A percentile compares a stretch with the other conserved stretches of the same genome.
phyloP scores from a whole-genome alignment of 2,888 invertebrate species.

The Tolmerus cingulatus region DNA sequence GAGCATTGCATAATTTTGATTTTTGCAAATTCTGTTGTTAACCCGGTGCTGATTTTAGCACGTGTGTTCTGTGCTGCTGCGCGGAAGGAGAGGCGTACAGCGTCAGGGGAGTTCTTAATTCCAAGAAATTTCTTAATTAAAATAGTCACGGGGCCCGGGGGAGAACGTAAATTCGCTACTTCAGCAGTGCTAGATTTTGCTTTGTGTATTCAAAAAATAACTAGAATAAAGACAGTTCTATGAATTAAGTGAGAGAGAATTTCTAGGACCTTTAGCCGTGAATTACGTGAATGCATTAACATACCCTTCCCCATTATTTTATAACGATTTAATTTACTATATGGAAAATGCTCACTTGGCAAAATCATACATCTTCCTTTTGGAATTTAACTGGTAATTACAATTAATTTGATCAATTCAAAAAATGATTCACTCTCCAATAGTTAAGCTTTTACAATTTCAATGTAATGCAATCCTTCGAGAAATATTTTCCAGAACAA shows the following conservation, averaged over 20 bases:
- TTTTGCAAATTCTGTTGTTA: neutral
- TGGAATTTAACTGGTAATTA: too few relatives aligned
- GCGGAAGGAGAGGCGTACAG: neutral
- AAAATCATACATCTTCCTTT: too few relatives aligned
- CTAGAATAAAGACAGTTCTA: neutral
- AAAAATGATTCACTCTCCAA: too few relatives aligned
- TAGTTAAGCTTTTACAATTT: too few relatives aligned
- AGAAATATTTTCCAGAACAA: too few relatives aligned
- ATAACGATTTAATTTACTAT: too few relatives aligned
- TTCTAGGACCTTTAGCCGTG: neutral
- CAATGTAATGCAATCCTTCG: too few relatives aligned
- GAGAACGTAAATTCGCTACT: neutral
- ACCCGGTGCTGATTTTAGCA: neutral
- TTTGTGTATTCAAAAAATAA: neutral
- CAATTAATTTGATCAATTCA: too few relatives aligned
- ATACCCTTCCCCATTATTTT: too few relatives aligned
- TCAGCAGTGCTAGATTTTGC: neutral
- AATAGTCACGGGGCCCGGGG: neutral
- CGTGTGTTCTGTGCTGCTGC: neutral
- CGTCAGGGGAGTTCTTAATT: neutral
- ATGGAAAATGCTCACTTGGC: too few relatives aligned
- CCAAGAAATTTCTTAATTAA: neutral
- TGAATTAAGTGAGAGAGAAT: neutral
- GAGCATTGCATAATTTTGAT: constrained; percentile 6
- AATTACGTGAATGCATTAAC: too few relatives aligned